Percentiles rank a stretch among this genome's conserved stretches.
phyloP scores from a whole-genome alignment of 2,113 vertebrate genomes.

The Ceyx margarethae region DNA sequence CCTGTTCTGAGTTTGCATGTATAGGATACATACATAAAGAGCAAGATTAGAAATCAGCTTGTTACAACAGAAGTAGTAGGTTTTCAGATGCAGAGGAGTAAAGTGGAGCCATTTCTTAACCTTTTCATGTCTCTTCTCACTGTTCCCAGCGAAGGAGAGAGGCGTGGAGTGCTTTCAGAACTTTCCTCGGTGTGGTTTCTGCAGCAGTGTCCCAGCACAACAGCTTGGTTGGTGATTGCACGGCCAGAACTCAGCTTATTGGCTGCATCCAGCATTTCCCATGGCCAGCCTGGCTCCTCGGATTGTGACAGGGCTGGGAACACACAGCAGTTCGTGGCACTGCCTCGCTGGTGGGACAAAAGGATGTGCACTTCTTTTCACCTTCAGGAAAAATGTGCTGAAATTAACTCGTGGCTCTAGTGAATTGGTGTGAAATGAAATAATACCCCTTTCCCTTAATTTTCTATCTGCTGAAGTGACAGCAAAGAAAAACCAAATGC shows the following conservation, averaged over 20 bases:
- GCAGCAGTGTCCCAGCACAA: neutral
- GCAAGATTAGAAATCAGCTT: neutral
- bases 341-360: slow-evolving; percentile 24
- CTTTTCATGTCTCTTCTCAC: neutral
- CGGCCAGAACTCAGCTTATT: slow-evolving; percentile 11
- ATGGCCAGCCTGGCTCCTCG: neutral
- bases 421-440: slow-evolving; percentile 41
- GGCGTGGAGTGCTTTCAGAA: neutral
- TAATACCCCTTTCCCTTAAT: neutral
- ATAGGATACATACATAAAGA: neutral
- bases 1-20: neutral
- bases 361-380: slow-evolving; percentile 31
- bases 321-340: neutral
- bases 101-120: slow-evolving; percentile 5
- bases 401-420: slow-evolving; percentile 51
- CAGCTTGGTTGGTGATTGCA: slow-evolving; percentile 22
- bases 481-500: neutral
- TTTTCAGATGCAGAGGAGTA: neutral
- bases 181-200: slow-evolving; percentile 1
- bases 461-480: slow-evolving; percentile 6
- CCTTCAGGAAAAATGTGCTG: slow-evolving; percentile 33
- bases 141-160: neutral
- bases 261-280: neutral
- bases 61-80: neutral
- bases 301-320: slow-evolving; percentile 56